Conservation (phyloP, 2,888 invertebrate genomes). For the Thysanoteuthis rhombus region DNA sequence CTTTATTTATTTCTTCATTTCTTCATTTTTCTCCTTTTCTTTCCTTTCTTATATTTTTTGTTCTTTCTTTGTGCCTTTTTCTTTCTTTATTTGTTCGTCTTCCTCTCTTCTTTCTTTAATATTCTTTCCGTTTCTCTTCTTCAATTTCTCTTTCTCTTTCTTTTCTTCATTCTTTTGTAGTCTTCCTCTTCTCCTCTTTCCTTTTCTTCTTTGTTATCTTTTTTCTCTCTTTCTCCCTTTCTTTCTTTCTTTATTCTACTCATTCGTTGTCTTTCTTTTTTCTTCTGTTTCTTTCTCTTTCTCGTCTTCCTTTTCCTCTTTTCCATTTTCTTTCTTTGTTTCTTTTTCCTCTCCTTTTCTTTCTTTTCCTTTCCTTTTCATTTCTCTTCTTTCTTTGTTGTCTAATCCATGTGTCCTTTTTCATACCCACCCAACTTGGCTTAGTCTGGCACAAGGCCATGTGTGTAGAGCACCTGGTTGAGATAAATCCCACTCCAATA, state of each 20-base stretch:
- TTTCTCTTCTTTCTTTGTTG: too few species aligned
- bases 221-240: neutral
- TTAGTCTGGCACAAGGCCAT: too few species aligned
- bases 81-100: neutral
- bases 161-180: too few species aligned
- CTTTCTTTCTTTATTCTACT: neutral
- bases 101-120: neutral
- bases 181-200: neutral
- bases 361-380: too few species aligned
- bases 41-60: neutral
- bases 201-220: neutral
- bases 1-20: neutral
- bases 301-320: neutral
- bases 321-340: neutral
- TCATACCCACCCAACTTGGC: too few species aligned
- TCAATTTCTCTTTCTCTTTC: too few species aligned
- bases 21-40: neutral
- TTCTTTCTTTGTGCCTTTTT: neutral
- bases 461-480: too few species aligned
- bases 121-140: too few species aligned
- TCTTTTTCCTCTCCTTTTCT: too few species aligned
- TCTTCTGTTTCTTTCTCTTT: neutral
- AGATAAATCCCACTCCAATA: too few species aligned
- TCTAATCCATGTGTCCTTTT: too few species aligned
- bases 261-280: neutral